Base-by-base conservation (phyloP, 1,140 invertebrate genomes). In the Solen grandis region DNA sequence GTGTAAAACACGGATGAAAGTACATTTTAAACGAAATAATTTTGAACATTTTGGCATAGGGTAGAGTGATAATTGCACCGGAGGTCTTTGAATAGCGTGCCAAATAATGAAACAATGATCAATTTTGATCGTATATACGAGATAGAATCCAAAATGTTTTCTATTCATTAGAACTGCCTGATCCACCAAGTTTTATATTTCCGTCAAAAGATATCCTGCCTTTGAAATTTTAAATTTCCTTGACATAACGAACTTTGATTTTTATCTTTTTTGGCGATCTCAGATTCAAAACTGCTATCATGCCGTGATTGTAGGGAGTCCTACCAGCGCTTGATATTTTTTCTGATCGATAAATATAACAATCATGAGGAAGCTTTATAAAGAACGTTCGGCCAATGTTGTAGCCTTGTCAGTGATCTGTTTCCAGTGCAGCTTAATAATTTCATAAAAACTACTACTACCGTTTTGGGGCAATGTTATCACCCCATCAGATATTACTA, bases 71-170 rank as follows among this genome's bases (percentile, higher is more conserved):
- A 54, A 70, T 54, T 54, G 46, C 52, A 54, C 46, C 38, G 52
- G 29, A n/a, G 46, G 66, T 70, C 66, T 41, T 50, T 41, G 33
- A 54, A 70, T 70, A 70, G 66, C 66, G 66, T 70, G 66, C 33
- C 41, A 70, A 70, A 33, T 22, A 14, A 5, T 5, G 13, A 70
- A 54, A 70, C 66, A 70, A 70, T 70, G 66, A 5, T 22, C 5
- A 31, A 55, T 46, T 29, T 70, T 41, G 35, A 41, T 41, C 2
- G 35, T 54, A 55, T 35, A 70, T 54, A 31, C 35, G 35, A 70
- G 55, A n/a, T 54, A 19, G 46, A 41, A 70, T 54, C 35, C 46
- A 31, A 54, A 31, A 54, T 50, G 66, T 54, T 70, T 70, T 55
- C 66, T 54, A 55, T n/a, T 54, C 27, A 50, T 22, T 31, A 33